phyloP scores from a whole-genome alignment of 1,140 invertebrate genomes.

The Onthophagus taurus region DNA sequence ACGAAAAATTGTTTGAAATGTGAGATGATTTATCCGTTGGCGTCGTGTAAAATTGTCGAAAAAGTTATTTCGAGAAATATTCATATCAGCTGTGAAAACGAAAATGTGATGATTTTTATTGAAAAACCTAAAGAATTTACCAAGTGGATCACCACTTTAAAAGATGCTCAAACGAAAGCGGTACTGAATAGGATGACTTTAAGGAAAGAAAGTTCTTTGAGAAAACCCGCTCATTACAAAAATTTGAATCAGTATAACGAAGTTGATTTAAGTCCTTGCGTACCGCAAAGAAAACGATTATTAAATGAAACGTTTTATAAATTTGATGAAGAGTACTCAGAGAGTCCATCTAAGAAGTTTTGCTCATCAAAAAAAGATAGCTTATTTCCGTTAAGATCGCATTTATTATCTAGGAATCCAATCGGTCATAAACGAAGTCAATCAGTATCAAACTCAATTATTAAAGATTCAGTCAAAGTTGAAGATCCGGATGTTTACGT shows the following conservation, averaged over 20 bases:
- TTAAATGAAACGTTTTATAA: too few species aligned
- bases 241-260: conserved; percentile 34
- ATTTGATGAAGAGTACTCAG: too few species aligned
- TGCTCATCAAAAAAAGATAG: background rate
- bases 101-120: conserved; percentile 48
- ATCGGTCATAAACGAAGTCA: background rate
- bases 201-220: conserved; percentile 49
- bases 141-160: conserved; percentile 46
- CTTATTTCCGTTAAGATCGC: background rate
- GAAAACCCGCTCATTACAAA: conserved; percentile 45
- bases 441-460: background rate
- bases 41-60: conserved; percentile 48
- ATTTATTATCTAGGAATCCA: background rate
- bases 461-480: background rate
- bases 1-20: conserved; percentile 43
- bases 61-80: conserved; percentile 44
- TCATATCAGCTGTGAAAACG: conserved; percentile 40
- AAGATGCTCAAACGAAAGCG: conserved; percentile 46
- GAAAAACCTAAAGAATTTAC: conserved; percentile 42
- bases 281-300: conserved; percentile 24
- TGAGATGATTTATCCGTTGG: conserved; percentile 49
- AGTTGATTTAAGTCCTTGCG: conserved; percentile 30
- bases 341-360: background rate
- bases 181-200: conserved; percentile 48
- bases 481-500: conserved; percentile 5